phyloP scores from a whole-genome alignment of 2,113 vertebrate species.

The Brachypodius melanocephalos region DNA sequence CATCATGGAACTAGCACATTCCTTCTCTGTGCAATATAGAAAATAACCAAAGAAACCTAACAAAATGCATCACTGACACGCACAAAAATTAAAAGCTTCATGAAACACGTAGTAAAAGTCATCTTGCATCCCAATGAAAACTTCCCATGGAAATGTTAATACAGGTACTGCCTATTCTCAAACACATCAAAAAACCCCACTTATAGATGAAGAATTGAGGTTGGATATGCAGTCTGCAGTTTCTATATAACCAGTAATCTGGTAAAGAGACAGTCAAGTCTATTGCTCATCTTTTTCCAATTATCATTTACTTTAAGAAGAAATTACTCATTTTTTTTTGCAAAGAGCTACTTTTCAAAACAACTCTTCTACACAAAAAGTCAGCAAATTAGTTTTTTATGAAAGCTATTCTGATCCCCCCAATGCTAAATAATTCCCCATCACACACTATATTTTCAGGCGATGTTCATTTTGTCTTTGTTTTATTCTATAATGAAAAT shows the following conservation, averaged over 20 bases:
- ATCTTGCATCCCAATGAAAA: background rate
- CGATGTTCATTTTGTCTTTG: background rate
- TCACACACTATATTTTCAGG: background rate
- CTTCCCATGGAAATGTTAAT: background rate
- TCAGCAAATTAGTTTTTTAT: background rate
- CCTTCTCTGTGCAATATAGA: background rate
- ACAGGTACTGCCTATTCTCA: background rate
- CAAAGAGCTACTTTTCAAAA: background rate
- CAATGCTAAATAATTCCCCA: background rate
- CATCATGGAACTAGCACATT: background rate
- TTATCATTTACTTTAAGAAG: background rate
- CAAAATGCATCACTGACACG: background rate
- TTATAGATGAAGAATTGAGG: background rate
- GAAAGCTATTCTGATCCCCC: background rate
- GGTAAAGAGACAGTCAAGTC: background rate
- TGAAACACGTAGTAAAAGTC: background rate
- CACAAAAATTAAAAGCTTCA: background rate
- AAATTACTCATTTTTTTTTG: background rate
- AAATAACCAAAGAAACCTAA: background rate
- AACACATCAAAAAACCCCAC: rapidly evolving
- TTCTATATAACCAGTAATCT: background rate
- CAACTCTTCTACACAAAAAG: background rate
- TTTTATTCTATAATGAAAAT: background rate
- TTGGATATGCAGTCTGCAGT: background rate
- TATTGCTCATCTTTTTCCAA: background rate